Conservation (phyloP, 2,113 vertebrate genomes). For the Austrofundulus limnaeus region DNA sequence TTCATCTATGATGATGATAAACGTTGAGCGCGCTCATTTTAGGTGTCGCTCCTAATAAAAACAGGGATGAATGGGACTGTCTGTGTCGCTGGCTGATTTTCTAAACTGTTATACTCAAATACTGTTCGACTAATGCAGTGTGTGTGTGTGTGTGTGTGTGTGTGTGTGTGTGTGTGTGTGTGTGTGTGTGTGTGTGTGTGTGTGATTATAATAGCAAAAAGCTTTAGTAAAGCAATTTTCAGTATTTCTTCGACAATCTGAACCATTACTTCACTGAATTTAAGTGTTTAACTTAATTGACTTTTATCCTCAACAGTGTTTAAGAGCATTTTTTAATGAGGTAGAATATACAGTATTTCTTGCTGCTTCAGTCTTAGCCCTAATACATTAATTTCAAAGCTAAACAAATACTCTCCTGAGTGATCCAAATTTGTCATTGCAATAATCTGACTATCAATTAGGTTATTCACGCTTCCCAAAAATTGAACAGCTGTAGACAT, state of each 20-base stretch:
- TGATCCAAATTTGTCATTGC: no score
- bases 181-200: not conserved
- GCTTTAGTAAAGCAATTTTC: not conserved
- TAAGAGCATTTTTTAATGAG: no score
- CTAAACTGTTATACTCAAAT: slow-evolving; percentile 15
- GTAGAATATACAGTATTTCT: no score
- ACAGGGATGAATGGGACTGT: slow-evolving; percentile 36
- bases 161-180: no score
- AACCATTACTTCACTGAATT: no score
- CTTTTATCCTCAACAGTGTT: no score
- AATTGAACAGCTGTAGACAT: not conserved
- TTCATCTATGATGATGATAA: slow-evolving; percentile 58
- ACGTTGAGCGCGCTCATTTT: slow-evolving; percentile 45
- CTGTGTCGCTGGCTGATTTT: slow-evolving; percentile 33
- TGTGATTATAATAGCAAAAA: slow-evolving; percentile 8
- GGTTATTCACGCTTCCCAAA: not conserved
- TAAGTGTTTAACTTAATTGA: no score
- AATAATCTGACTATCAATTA: not conserved
- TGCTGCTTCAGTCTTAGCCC: not conserved
- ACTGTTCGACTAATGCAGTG: slow-evolving; percentile 9
- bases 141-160: no score
- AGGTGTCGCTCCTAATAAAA: slow-evolving; percentile 52
- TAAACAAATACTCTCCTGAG: not conserved
- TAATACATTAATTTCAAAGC: not conserved
- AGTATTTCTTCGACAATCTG: no score